These are phyloP conservation scores for Oreotrochilus melanogaster DNA, from an alignment of 2,113 vertebrate genomes.

Conservation along the genomic window DNA sequence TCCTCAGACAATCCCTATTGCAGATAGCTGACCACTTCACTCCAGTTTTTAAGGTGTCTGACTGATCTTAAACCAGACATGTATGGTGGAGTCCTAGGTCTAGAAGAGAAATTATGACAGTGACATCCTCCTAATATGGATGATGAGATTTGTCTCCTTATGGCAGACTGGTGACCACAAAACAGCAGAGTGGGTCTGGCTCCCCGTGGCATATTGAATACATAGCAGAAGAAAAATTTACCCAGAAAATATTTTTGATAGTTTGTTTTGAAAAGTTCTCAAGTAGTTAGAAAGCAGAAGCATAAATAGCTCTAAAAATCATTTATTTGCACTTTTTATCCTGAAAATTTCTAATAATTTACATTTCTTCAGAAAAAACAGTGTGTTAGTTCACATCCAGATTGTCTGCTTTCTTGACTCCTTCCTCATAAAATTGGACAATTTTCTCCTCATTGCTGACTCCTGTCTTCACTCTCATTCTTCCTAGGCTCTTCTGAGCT, in stretches of 20 bases:
- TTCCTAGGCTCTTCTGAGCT: constrained; percentile 6
- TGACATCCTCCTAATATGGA: background rate
- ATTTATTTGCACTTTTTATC: background rate
- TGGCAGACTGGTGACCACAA: background rate
- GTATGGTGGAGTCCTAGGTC: background rate
- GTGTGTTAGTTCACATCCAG: background rate
- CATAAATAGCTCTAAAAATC: background rate
- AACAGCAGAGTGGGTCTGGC: background rate
- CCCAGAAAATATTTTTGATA: background rate
- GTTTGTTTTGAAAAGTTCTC: background rate
- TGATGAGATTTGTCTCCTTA: background rate
- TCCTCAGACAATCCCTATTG: background rate
- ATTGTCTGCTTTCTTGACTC: background rate
- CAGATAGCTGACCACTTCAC: background rate
- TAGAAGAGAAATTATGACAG: background rate
- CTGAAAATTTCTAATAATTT: background rate
- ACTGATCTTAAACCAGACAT: background rate
- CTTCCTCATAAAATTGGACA: background rate
- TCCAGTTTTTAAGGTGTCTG: background rate
- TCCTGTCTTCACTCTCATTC: background rate
- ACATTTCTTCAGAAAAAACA: background rate
- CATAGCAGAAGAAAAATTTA: background rate
- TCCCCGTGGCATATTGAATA: background rate
- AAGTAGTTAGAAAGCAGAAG: background rate
- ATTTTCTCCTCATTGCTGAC: background rate